Evolutionary conservation across 2,888 invertebrate genomes (phyloP).

Genomic region (Graphium colonna): DNA sequence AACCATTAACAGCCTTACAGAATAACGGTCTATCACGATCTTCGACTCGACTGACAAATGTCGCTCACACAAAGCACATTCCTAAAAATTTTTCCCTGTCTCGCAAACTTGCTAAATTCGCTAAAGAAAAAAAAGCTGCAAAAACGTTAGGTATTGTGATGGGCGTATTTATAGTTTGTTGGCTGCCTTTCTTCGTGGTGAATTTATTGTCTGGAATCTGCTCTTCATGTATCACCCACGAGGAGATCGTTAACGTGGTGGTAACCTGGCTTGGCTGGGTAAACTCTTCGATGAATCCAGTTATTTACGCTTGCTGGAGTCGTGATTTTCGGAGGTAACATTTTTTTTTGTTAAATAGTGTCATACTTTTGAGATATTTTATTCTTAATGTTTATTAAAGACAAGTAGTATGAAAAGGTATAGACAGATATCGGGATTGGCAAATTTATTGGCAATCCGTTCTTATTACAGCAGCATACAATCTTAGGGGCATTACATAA

Average conservation of each 20-base stretch:
- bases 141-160: slow-evolving; percentile 98
- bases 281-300: slow-evolving; percentile 97
- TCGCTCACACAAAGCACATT: slow-evolving; percentile 81
- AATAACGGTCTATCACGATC: slow-evolving; percentile 88
- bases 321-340: slow-evolving; percentile 93
- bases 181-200: slow-evolving; percentile 98
- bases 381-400: no score
- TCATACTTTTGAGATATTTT: no score
- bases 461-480: no score
- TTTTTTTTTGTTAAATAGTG: not conserved
- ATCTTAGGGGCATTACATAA: no score
- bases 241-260: slow-evolving; percentile 91
- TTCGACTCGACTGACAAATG: slow-evolving; percentile 83
- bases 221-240: slow-evolving; percentile 91
- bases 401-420: no score
- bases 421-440: no score
- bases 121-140: slow-evolving; percentile 98
- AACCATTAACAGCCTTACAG: slow-evolving; percentile 87
- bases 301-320: slow-evolving; percentile 99
- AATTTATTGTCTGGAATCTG: slow-evolving; percentile 95
- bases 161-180: slow-evolving; percentile 98
- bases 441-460: no score
- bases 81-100: slow-evolving; percentile 96
- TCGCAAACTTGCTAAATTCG: slow-evolving; percentile 95
- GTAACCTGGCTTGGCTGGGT: slow-evolving; percentile 98